Base-by-base conservation (phyloP, 2,113 vertebrate species). In the Aegotheles bennettii region DNA sequence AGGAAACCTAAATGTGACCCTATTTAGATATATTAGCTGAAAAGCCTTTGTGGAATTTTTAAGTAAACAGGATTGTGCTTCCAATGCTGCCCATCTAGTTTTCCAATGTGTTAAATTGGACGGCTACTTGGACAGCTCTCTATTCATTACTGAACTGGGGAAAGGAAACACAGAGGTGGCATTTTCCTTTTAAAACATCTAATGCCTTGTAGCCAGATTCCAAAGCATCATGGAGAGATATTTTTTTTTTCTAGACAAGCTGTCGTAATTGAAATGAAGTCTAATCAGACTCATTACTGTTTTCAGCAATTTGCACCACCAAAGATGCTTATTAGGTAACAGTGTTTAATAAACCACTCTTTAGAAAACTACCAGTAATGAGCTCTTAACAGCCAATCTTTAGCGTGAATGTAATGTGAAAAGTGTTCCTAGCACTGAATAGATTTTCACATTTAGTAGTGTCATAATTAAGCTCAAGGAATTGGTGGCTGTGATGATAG, bases 271-370 rank as follows among this genome's bases (percentile, higher is more conserved):
- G 99, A 99, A 99, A 99, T 98, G 98, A 98, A 98, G 98, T 98
- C 98, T 99, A 99, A 99, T 99, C 99, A 99, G 99, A 98, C 99
- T 99, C 99, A 99, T 99, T 99, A 99, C 98, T 99, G 99, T 99
- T 99, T 99, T 99, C 98, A 98, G 99, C 99, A 99, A 99, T 99
- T 99, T 99, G 98, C 98, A 98, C 98, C 98, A 99, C 98, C 98
- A 99, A 99, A 99, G 99, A 99, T 99, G 99, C 99, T 99, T 99
- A 99, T 99, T 99, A 99, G 99, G 99, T 99, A 99, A 99, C 99
- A 99, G 98, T 99, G 99, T 99, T 99, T 99, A 99, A 99, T 99
- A 99, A 99, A 99, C 98, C 98, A 68, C 98, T 99, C 99, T 99
- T 99, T 99, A 99, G 98, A 99, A 99, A 99, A 99, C 98, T 98